Conservation (phyloP, 1,140 invertebrate genomes). For the Paramacrobiotus metropolitanus region DNA sequence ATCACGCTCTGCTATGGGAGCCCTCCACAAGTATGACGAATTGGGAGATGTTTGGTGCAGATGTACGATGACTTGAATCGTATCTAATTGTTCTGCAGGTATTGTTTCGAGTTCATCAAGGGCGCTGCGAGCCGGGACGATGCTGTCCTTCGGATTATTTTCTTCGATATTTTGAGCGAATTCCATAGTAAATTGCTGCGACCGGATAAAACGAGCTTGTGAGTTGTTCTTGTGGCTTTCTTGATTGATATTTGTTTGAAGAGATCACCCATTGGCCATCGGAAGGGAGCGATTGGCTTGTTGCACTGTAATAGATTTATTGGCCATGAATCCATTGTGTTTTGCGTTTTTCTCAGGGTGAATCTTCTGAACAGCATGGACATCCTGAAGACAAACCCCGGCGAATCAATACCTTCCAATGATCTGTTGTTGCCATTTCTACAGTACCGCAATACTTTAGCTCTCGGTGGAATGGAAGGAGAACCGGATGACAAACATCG, state of each 20-base stretch:
- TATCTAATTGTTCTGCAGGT: background rate
- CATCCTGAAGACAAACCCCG: background rate
- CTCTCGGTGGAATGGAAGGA: background rate
- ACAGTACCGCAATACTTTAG: background rate
- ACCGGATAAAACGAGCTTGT: background rate
- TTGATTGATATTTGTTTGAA: background rate
- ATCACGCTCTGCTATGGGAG: background rate
- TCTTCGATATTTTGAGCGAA: background rate
- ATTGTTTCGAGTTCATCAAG: slow-evolving; percentile 1
- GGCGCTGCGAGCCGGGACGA: background rate
- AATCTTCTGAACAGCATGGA: background rate
- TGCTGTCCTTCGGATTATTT: background rate
- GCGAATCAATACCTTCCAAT: too few species aligned
- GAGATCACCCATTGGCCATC: background rate
- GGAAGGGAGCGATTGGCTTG: background rate
- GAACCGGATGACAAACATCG: background rate
- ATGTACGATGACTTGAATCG: background rate
- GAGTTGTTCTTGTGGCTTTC: background rate
- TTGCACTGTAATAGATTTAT: too few species aligned
- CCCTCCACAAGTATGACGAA: background rate
- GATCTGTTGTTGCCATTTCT: background rate
- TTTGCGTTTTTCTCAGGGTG: background rate
- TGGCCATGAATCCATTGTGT: too few species aligned
- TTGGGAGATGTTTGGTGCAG: background rate
- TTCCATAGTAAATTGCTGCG: background rate